Evolutionary conservation across 2,888 invertebrate species (phyloP), one percentile per base, ranked within the genome.

Genomic region (Poecilus cupreus): DNA sequence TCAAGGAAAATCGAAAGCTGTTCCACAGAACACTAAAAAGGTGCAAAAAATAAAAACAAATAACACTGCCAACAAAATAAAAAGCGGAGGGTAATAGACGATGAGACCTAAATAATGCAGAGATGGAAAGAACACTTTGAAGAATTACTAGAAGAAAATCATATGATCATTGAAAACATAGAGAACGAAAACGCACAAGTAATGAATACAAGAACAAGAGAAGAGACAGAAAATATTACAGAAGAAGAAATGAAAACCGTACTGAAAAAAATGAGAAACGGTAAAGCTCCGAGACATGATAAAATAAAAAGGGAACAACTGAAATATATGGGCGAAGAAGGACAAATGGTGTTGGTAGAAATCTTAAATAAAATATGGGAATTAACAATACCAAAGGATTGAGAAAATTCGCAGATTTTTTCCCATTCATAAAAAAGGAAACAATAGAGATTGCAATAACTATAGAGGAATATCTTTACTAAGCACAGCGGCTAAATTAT

Each of bases 261-360:
- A n/a, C 13, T n/a, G 1, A 13, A 32, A 68, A 32, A 32, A 32
- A 26, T 68, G 10, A 32, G 26, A 32, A 68, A 39, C 5, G 26
- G 26, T 1, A 68, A 68, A 32, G 26, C 37, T 1, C 26, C 68
- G n/a, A 37, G 68, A 11, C 68, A 68, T 13, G 68, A 68, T 16
- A 32, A 10, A 3, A 68, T 68, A n/a, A 68, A n/a, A 32, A 16
- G n/a, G 2, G 26, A 68, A 6, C 68, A 68, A 68, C 68, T 68
- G 5, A 68, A 68, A 68, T 32, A 68, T 26, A 68, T 68, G 68
- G 68, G 68, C 1, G 37, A 68, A 32, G 18, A 32, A 68, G 37
- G 68, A 5, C 13, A 13, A 68, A 11, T 32, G n/a, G 5, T 64
- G 3, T 24, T 64, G 24, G 3, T 64, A 32, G 24, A 64, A 13